Conservation (phyloP, 2,888 invertebrate genomes). For the Caenorhabditis macrosperma region DNA sequence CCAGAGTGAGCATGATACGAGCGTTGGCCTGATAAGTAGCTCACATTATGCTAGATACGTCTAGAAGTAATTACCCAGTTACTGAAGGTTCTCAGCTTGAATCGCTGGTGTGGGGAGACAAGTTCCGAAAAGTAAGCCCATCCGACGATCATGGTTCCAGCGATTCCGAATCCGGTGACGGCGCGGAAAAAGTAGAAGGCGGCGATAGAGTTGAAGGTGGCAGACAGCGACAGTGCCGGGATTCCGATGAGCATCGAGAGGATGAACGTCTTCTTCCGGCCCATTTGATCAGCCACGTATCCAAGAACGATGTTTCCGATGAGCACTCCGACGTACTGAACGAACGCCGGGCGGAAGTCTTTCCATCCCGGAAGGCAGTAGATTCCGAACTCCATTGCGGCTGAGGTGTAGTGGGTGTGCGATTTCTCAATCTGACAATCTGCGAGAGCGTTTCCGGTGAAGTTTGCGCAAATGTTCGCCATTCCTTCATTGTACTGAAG, state of each 20-base stretch:
- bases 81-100: constrained; percentile 67
- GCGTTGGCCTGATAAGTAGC: constrained; percentile 60
- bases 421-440: constrained; percentile 60
- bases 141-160: constrained; percentile 69
- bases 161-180: constrained; percentile 68
- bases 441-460: constrained; percentile 38
- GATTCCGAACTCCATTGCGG: constrained; percentile 67
- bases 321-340: constrained; percentile 68
- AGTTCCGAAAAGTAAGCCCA: constrained; percentile 70
- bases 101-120: constrained; percentile 66
- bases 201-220: constrained; percentile 62
- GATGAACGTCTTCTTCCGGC: constrained; percentile 65
- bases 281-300: constrained; percentile 64
- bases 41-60: neutral
- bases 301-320: constrained; percentile 68
- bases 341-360: constrained; percentile 68
- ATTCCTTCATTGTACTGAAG: constrained; percentile 59
- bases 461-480: constrained; percentile 56
- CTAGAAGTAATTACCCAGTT: constrained; percentile 58
- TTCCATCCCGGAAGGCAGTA: constrained; percentile 65
- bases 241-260: constrained; percentile 66
- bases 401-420: constrained; percentile 60
- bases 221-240: constrained; percentile 61
- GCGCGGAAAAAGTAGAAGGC: constrained; percentile 64
- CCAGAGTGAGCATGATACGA: constrained; percentile 66